These are phyloP conservation scores for Microctonus hyperodae DNA, from an alignment of 2,888 invertebrate genomes.

Conservation along the genomic window DNA sequence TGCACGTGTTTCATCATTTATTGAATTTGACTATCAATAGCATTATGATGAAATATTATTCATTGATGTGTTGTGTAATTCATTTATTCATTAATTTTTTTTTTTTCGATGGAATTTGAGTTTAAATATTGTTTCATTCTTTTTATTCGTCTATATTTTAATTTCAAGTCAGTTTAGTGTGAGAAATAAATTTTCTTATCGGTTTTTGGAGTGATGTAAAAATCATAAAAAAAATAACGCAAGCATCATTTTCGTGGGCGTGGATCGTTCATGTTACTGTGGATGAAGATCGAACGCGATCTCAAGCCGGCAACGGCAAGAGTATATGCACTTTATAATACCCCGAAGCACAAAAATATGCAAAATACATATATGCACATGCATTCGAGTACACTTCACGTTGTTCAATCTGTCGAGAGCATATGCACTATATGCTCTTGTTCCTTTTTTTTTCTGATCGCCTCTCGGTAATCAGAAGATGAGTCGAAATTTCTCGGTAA, in stretches of 20 bases:
- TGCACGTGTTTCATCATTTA: not conserved
- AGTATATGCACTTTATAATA: slow-evolving; percentile 10
- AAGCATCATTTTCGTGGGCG: slow-evolving; percentile 30
- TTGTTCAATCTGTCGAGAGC: slow-evolving; percentile 23
- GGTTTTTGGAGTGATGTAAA: not conserved
- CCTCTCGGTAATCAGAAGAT: slow-evolving; percentile 24
- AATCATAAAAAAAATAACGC: not conserved
- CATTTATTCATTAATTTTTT: not conserved
- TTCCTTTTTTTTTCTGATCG: not conserved
- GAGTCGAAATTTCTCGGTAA: slow-evolving; percentile 30
- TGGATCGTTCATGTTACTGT: slow-evolving; percentile 22
- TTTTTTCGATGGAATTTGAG: no score
- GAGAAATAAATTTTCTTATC: not conserved
- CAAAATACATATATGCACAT: not conserved
- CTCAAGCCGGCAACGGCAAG: slow-evolving; percentile 12
- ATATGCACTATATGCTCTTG: slow-evolving; percentile 1
- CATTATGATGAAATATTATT: slow-evolving; percentile 1
- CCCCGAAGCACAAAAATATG: slow-evolving; percentile 23
- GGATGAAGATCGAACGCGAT: slow-evolving; percentile 19
- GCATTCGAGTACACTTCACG: not conserved
- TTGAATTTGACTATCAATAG: slow-evolving; percentile 2
- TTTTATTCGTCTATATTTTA: not conserved
- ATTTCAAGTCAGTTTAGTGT: not conserved
- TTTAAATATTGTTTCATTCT: not conserved
- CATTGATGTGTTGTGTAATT: not conserved